A percentile compares a stretch with the other conserved stretches of the same genome.
Evolutionary conservation across 1,140 invertebrate genomes (phyloP).

Genomic region (Heliothis subflexa): DNA sequence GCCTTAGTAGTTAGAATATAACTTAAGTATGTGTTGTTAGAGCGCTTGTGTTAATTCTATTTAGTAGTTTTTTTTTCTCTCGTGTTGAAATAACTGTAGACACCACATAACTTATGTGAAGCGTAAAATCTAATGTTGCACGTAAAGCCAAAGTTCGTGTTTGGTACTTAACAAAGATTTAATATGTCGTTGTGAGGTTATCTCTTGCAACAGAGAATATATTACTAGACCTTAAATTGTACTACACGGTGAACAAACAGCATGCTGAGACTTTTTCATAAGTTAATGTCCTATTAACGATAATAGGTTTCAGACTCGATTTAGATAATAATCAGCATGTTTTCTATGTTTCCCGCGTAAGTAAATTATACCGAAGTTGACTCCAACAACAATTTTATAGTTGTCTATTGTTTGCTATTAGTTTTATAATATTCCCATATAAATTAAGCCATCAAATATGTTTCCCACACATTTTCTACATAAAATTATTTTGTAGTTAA

Average conservation of each 20-base stretch:
- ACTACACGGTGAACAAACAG: not conserved
- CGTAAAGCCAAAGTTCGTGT: slow-evolving; percentile 47
- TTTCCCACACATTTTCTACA: not conserved
- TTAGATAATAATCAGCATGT: not conserved
- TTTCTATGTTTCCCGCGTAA: not conserved
- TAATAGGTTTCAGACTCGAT: slow-evolving; percentile 10
- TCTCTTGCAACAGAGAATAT: slow-evolving; percentile 32
- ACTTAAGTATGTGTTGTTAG: no score
- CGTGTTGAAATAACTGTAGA: no score
- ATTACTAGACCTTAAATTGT: slow-evolving; percentile 13
- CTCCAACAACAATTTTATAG: not conserved
- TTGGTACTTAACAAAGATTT: slow-evolving; percentile 49
- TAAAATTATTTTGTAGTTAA: no score
- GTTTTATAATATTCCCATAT: slow-evolving; percentile 1
- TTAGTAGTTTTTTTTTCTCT: no score
- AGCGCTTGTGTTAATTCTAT: no score
- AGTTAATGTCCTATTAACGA: slow-evolving; percentile 15
- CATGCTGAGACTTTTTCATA: slow-evolving; percentile 7
- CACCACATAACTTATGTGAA: not conserved
- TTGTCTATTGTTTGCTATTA: slow-evolving; percentile 6
- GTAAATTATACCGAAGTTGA: not conserved
- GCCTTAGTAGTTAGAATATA: not conserved
- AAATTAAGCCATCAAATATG: not conserved
- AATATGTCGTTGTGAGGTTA: slow-evolving; percentile 52
- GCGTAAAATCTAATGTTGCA: slow-evolving; percentile 53